phyloP scores from a whole-genome alignment of 2,113 vertebrate species.

The Crotophaga sulcirostris region DNA sequence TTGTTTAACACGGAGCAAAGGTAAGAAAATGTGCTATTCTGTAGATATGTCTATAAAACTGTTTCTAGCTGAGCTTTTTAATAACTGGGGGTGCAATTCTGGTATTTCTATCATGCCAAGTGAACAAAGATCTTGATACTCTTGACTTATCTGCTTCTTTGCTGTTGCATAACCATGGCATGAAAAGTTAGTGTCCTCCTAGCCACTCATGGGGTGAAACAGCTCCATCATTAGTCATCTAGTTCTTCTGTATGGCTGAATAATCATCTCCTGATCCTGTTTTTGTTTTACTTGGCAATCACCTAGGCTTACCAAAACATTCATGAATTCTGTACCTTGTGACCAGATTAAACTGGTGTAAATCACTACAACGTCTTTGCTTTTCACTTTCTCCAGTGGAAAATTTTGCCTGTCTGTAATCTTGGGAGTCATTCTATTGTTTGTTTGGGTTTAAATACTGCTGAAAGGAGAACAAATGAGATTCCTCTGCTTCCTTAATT shows the following conservation, averaged over 20 bases:
- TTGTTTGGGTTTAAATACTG: slow-evolving; percentile 16
- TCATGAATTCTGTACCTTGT: slow-evolving; percentile 51
- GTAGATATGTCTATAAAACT: neutral
- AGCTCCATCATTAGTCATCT: slow-evolving; percentile 15
- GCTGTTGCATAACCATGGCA: neutral
- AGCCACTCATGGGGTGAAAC: neutral
- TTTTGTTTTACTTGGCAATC: slow-evolving; percentile 50
- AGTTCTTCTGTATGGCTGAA: slow-evolving; percentile 14
- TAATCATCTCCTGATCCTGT: slow-evolving; percentile 38
- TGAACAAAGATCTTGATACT: neutral
- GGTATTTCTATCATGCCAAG: neutral
- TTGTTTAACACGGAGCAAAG: slow-evolving; percentile 98
- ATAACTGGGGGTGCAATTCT: neutral
- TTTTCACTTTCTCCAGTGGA: slow-evolving; percentile 44
- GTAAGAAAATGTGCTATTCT: slow-evolving; percentile 77
- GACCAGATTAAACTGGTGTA: slow-evolving; percentile 31
- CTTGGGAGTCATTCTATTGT: neutral
- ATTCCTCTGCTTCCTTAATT: neutral
- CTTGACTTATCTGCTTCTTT: neutral
- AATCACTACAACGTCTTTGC: neutral
- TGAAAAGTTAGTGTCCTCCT: neutral
- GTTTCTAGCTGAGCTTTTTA: neutral
- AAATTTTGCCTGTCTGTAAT: slow-evolving; percentile 21
- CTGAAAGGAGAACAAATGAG: neutral
- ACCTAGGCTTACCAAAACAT: slow-evolving; percentile 43